Base-by-base conservation (phyloP, 2,797 vertebrate species). In the Diceros bicornis region DNA sequence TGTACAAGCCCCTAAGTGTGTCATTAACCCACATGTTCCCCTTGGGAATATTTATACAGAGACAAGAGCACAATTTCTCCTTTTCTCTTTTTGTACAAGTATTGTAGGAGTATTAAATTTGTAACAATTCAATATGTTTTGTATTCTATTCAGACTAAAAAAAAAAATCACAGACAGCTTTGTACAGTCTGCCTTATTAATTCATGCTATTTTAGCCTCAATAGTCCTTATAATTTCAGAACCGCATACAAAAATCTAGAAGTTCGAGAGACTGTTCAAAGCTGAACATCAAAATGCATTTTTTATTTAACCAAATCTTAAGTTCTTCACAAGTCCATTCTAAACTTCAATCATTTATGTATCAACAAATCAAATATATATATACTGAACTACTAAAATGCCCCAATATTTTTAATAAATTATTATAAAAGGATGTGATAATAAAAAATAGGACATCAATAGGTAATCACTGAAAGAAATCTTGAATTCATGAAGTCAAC, bases 231-330 rank as follows among this genome's bases (percentile, higher is more conserved):
- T 27, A 47, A 37, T 69, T 85, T 94, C 34, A 77, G 12, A 69
- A 61, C 8, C 34, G 69, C 12, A 27, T 57, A 47, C 68, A 68
- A 79, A 85, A 87, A 79, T 79, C 17, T 64, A 72, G 29, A 91
- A 91, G 2, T 71, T 78, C 32, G 3, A 6, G 8, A 81, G 12
- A 85, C 55, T 47, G 3, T 12, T 61, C 14, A 83, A 61, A 72
- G 6, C 6, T 93, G 4, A 94, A 86, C 4, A 27, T 68, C 17
- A 78, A 37, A 37, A 37, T 27, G 1, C 1, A 77, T n/a, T 81
- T 91, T 93, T 66, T 79, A 71, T 44, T 74, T 90, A 82, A 74
- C 2, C 11, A 77, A 55, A 64, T 72, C 34, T 91, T 81, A 77
- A 52, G 3, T 64, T 90, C 6, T 79, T 92, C 41, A 90, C 3